Base-by-base conservation (phyloP, 2,888 invertebrate genomes). In the Ormia ochracea region DNA sequence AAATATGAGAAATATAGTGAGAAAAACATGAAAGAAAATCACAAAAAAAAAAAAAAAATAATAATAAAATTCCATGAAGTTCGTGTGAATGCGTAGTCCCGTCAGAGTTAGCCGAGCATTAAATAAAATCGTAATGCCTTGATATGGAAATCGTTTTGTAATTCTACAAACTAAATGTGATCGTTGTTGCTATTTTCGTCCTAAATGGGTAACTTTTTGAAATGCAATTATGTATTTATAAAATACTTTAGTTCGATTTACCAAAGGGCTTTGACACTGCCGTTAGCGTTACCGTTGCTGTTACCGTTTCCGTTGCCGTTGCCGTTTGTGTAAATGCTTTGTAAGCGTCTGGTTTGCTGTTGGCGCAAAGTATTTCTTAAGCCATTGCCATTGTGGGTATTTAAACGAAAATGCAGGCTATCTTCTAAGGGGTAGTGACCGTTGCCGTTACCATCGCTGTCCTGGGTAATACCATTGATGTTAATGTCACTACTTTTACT, bases 181-280 rank as follows among this genome's bases (percentile, higher is more conserved):
- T 80, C 80, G 80, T 80, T 80, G 76, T 80, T 68, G 41, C 23
- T 76, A 10, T 73, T 80, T 80, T 80, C 80, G 80, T 80, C 80
- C 80, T 68, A 76, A 66, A 63, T 68, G 45, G 23, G 36, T 59
- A 26, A 17, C 6, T 61, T 75, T 56, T 54, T 31, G 33, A 61
- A 61, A 23, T 19, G 21, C 38, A 38, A 52, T 12, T 31, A 31
- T 38, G 6, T 26, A n/a, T n/a, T n/a, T n/a, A 10, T 33, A 17
- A 33, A 33, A 19, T n/a, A n/a, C 36, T 38, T 10, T 12, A 1
- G 1, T 1, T 9, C 21, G 28, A 50, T 63, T 80, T 75, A 80
- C 80, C 80, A 80, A 7, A 80, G 26, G 5, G 80, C 76, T 73
- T 80, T 80, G 19, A 65, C 78, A 50, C 74, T 78, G 12, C 68